These are phyloP conservation scores for Oreochromis spilurus DNA, from an alignment of 2,113 vertebrate genomes.

Conservation along the genomic window DNA sequence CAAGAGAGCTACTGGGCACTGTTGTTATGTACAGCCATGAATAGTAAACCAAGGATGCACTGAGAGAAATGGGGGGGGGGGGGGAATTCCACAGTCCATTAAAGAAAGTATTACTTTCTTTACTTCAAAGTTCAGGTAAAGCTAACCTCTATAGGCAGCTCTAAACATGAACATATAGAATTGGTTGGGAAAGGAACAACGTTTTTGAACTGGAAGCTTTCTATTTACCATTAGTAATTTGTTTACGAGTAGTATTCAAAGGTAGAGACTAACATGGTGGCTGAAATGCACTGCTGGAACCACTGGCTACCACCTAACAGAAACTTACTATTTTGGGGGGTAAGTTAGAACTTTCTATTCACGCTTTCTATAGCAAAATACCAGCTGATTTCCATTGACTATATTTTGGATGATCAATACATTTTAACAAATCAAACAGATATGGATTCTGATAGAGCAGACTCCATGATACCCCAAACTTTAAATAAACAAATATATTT, in stretches of 20 bases:
- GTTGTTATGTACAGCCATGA: background rate
- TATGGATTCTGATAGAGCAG: background rate
- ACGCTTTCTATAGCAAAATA: background rate
- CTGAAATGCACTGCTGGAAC: background rate
- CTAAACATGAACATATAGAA: background rate
- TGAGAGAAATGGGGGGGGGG: background rate
- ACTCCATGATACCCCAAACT: background rate
- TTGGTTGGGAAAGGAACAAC: background rate
- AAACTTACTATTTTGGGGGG: background rate
- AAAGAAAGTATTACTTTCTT: background rate
- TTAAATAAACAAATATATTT: background rate
- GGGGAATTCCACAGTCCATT: accelerated
- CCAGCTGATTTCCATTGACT: background rate
- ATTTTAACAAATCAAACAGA: background rate
- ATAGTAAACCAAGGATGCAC: background rate
- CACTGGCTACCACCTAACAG: background rate
- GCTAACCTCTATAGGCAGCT: background rate
- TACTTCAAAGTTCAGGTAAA: background rate
- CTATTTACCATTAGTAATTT: background rate
- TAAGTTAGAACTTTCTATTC: background rate
- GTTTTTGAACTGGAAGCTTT: background rate
- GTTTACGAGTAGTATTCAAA: background rate
- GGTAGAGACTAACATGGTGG: background rate
- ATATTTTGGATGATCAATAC: background rate
- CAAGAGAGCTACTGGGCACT: background rate